Evolutionary conservation across 2,113 vertebrate species (phyloP).

Genomic region (Periophthalmodon schlosseri): DNA sequence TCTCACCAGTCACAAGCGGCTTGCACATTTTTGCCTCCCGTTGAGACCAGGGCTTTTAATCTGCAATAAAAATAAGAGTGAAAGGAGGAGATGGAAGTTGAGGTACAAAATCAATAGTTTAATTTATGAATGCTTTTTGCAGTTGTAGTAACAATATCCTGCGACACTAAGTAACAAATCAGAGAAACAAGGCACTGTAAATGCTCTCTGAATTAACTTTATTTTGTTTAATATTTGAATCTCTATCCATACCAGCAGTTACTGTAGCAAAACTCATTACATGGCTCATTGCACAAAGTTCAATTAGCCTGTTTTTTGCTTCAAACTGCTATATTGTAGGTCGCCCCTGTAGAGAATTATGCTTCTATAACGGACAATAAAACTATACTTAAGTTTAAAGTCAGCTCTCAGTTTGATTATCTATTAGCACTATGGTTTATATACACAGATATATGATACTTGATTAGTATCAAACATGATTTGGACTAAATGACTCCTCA

Average conservation of each 20-base stretch:
- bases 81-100: conserved; percentile 21
- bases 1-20: conserved; percentile 98
- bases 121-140: conserved; percentile 61
- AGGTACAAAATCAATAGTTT: conserved; percentile 70
- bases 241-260: conserved; percentile 29
- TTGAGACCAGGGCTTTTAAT: conserved; percentile 94
- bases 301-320: conserved; percentile 77
- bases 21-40: conserved; percentile 94
- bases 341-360: conserved; percentile 42
- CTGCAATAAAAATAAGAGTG: conserved; percentile 69
- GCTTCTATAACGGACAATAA: background rate
- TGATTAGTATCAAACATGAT: background rate
- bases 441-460: background rate
- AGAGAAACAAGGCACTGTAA: background rate
- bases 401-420: no score
- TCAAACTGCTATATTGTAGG: conserved; percentile 52
- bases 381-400: background rate
- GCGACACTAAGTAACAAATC: background rate
- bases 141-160: background rate
- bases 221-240: background rate
- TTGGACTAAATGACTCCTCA: background rate
- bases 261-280: conserved; percentile 38
- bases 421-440: background rate
- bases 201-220: background rate
- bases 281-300: conserved; percentile 53